These are phyloP conservation scores for Oceanites oceanicus DNA, from an alignment of 2,113 vertebrate genomes.

Conservation along the genomic window DNA sequence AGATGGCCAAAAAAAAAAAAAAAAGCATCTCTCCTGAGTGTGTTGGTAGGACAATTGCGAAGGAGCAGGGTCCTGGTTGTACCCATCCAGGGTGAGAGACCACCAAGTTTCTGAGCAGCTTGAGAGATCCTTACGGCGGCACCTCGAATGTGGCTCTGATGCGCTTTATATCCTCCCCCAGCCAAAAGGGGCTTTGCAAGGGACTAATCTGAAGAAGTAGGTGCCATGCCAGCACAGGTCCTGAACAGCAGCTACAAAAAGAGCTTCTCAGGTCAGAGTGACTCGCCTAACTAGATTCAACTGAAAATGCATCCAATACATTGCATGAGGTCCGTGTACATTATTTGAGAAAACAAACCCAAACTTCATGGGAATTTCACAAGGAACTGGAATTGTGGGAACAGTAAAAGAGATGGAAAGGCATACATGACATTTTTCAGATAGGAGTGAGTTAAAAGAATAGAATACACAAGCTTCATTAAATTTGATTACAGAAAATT, in stretches of 20 bases:
- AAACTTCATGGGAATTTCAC: not conserved
- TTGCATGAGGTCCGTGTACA: not conserved
- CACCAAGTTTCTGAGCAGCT: not conserved
- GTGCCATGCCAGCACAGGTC: not conserved
- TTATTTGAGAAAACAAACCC: not conserved
- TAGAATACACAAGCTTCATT: not conserved
- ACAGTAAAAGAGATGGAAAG: not conserved
- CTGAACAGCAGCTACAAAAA: not conserved
- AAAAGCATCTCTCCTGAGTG: not conserved
- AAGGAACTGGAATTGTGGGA: not conserved
- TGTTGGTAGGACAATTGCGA: not conserved
- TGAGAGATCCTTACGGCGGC: too few species aligned
- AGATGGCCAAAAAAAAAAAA: too few species aligned
- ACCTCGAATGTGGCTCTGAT: too few species aligned
- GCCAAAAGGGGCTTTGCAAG: not conserved
- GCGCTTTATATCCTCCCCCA: accelerated
- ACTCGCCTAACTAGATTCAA: not conserved
- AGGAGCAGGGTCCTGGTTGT: not conserved
- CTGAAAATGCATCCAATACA: not conserved
- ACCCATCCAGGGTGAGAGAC: too few species aligned
- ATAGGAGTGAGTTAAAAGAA: not conserved
- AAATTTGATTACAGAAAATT: not conserved
- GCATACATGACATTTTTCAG: not conserved
- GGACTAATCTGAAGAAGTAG: not conserved
- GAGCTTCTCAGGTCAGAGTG: not conserved